Evolutionary conservation across 2,888 invertebrate species (phyloP).

Genomic region (Scaptomyza tumidula): DNA sequence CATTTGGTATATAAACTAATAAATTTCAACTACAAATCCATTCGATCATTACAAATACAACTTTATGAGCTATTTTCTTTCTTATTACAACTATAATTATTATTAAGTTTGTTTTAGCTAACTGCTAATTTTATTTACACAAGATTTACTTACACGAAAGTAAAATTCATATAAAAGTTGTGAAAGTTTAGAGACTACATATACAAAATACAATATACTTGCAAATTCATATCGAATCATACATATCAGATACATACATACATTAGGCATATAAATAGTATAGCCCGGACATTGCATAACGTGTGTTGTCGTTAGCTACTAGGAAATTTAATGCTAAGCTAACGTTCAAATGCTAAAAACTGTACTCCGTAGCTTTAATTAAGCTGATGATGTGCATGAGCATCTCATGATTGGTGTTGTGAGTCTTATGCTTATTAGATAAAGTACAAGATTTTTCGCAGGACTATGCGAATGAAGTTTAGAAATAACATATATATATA

Average conservation of each 20-base stretch:
- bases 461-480: slow-evolving; percentile 18
- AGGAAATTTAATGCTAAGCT: slow-evolving; percentile 51
- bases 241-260: slow-evolving; percentile 32
- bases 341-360: slow-evolving; percentile 39
- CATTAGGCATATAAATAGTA: slow-evolving; percentile 4
- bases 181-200: slow-evolving; percentile 48
- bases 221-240: slow-evolving; percentile 36
- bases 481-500: slow-evolving; percentile 21
- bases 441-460: slow-evolving; percentile 52
- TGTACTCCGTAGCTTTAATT: slow-evolving; percentile 19
- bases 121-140: slow-evolving; percentile 61
- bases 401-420: background rate
- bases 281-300: slow-evolving; percentile 19
- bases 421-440: slow-evolving; percentile 32
- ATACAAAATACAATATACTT: slow-evolving; percentile 31
- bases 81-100: slow-evolving; percentile 36
- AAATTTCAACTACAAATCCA: slow-evolving; percentile 64
- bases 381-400: slow-evolving; percentile 13
- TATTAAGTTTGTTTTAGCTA: slow-evolving; percentile 33
- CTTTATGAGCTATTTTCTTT: slow-evolving; percentile 48
- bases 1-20: slow-evolving; percentile 55
- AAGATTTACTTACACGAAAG: slow-evolving; percentile 62
- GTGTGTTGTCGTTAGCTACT: slow-evolving; percentile 19
- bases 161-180: slow-evolving; percentile 67
- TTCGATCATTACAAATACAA: slow-evolving; percentile 46